Conservation (phyloP, 2,113 vertebrate species). For the Ascaphus truei region DNA sequence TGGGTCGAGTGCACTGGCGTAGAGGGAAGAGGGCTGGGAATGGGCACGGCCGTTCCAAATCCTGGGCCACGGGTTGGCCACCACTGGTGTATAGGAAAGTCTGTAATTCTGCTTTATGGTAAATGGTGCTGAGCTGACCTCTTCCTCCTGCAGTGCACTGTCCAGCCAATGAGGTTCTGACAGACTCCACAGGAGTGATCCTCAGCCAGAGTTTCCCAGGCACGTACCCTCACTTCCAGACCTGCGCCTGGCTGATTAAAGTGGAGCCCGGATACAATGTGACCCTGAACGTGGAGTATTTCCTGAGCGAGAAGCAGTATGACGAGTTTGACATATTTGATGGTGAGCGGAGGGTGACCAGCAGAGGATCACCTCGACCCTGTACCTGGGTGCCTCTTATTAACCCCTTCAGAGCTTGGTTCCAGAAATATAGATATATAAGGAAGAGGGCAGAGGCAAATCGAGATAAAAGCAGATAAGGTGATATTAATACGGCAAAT, state of each 20-base stretch:
- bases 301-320: conserved; percentile 91
- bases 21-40: no score
- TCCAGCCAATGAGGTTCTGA: conserved; percentile 87
- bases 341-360: conserved; percentile 62
- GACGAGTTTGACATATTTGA: conserved; percentile 97
- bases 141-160: conserved; percentile 74
- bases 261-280: conserved; percentile 87
- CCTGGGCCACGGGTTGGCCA: no score
- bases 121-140: no score
- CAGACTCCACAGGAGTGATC: conserved; percentile 86
- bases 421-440: neutral
- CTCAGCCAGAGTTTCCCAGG: conserved; percentile 88
- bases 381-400: no score
- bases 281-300: conserved; percentile 88
- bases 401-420: neutral
- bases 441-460: no score
- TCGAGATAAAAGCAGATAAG: no score
- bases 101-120: no score
- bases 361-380: neutral
- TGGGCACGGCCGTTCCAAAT: no score
- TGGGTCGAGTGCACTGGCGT: no score
- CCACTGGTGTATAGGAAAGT: no score
- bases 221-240: conserved; percentile 92
- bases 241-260: conserved; percentile 92
- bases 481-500: no score